phyloP scores from a whole-genome alignment of 1,140 invertebrate genomes.

The Saccostrea echinata region DNA sequence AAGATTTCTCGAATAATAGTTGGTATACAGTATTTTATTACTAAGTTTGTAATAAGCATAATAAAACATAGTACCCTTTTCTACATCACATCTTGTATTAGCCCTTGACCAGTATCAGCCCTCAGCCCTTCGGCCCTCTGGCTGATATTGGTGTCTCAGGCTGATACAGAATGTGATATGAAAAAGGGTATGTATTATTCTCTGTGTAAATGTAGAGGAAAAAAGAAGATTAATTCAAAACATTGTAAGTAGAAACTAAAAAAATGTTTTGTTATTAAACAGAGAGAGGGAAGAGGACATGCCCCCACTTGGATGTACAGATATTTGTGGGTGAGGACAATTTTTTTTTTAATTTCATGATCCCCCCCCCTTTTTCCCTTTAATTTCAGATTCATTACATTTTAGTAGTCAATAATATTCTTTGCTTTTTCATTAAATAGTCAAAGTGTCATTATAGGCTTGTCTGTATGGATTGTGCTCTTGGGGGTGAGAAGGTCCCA shows the following conservation, averaged over 20 bases:
- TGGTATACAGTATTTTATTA: too few relatives aligned
- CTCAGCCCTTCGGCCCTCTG: too few relatives aligned
- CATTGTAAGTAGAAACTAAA: too few relatives aligned
- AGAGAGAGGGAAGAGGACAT: background rate
- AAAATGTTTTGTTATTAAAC: background rate
- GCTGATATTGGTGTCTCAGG: too few relatives aligned
- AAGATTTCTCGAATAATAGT: too few relatives aligned
- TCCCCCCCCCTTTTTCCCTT: background rate
- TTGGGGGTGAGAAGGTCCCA: background rate
- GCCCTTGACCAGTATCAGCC: too few relatives aligned
- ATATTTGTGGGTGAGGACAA: slow-evolving; percentile 39
- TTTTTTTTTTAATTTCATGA: background rate
- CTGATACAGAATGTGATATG: too few relatives aligned
- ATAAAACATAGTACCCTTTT: too few relatives aligned
- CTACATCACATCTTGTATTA: too few relatives aligned
- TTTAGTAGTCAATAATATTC: background rate
- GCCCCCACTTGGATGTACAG: slow-evolving; percentile 5
- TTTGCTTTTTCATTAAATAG: background rate
- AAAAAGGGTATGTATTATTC: background rate
- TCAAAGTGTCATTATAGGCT: background rate
- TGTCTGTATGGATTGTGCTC: background rate
- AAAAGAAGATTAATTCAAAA: background rate
- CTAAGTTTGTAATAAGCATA: too few relatives aligned
- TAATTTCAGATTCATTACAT: background rate
- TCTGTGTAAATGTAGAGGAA: background rate